Conservation (phyloP, 2,797 vertebrate species). For the Danio albolineatus region DNA sequence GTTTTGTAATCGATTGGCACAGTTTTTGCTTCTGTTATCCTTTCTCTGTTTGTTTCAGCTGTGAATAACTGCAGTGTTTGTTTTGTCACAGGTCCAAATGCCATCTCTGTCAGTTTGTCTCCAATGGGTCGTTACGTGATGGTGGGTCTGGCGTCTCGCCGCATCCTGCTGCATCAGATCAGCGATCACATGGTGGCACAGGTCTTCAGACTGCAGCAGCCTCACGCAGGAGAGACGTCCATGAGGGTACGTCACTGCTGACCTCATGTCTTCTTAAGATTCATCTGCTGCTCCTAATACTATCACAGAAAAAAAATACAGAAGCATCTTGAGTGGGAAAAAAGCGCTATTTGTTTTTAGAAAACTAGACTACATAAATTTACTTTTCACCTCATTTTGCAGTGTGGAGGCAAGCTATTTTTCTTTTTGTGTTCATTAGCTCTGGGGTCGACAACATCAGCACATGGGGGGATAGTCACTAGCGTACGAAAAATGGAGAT, state of each 20-base stretch:
- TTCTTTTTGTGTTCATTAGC: no score
- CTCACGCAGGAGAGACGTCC: slow-evolving; percentile 95
- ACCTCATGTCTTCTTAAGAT: not conserved
- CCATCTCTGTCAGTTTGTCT: slow-evolving; percentile 96
- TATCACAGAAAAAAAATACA: not conserved
- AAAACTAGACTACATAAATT: not conserved
- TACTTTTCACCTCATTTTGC: no score
- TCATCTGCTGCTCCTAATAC: not conserved
- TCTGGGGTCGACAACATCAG: no score
- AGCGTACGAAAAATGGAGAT: no score
- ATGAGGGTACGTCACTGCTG: slow-evolving; percentile 87
- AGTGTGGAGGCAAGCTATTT: no score
- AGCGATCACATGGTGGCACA: slow-evolving; percentile 99
- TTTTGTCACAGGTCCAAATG: slow-evolving; percentile 88
- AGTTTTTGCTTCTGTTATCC: not conserved
- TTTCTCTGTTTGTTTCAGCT: not conserved
- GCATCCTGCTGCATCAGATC: slow-evolving; percentile 95
- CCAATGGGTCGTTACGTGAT: slow-evolving; percentile 97
- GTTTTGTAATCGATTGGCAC: not conserved
- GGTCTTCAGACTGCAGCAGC: slow-evolving; percentile 97
- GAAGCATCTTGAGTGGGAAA: not conserved
- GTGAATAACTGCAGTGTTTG: not conserved
- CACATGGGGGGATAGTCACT: no score
- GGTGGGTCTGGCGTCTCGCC: slow-evolving; percentile 95
- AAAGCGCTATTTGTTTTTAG: not conserved